Evolutionary conservation across 2,888 invertebrate genomes (phyloP), one percentile per base, ranked within the genome.

Genomic region (Merodon equestris): DNA sequence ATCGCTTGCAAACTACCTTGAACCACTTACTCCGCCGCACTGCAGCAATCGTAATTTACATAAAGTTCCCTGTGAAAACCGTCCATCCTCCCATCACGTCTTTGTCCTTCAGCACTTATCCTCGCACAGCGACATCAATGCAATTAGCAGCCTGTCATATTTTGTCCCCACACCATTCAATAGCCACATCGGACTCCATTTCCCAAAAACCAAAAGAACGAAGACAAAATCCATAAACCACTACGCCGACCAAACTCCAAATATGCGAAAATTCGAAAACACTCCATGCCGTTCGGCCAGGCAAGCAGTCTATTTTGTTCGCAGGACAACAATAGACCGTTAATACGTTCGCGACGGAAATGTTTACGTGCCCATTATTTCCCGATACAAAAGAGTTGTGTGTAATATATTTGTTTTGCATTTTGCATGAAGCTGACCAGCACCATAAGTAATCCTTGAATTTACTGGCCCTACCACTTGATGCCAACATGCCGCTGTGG

Each of bases 371-470:
- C 60, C 27, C 47, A 70, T 70, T 60, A 60, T 70, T 70, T 70
- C 27, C 40, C 40, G 13, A 61, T 36, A 64, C 36, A 54, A 64
- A 53, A 12, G 54, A 54, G 56, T 40, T 27, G 40, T 3, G 10
- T 48, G 47, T 47, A 42, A 57, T 56, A 57, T 66, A 61, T 70
- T 70, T 70, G 70, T 60, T 70, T 70, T 70, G 70, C 61, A 54
- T 70, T 70, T 70, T 27, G 27, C 47, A 70, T 48, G 48, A 34
- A 40, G 54, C 47, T 61, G 70, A 56, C 70, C 70, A 61, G 38
- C 19, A 40, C 60, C 70, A 70, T 61, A 70, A 60, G 70, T 61
- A 70, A 70, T 70, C 61, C 70, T 70, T 44, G 68, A 68, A 60
- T 60, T 40, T 66, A 57, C 56, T 14, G 2, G 10, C 40, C 2